These are phyloP conservation scores for Palloptera scutellata DNA, from an alignment of 2,888 invertebrate genomes.

Conservation along the genomic window DNA sequence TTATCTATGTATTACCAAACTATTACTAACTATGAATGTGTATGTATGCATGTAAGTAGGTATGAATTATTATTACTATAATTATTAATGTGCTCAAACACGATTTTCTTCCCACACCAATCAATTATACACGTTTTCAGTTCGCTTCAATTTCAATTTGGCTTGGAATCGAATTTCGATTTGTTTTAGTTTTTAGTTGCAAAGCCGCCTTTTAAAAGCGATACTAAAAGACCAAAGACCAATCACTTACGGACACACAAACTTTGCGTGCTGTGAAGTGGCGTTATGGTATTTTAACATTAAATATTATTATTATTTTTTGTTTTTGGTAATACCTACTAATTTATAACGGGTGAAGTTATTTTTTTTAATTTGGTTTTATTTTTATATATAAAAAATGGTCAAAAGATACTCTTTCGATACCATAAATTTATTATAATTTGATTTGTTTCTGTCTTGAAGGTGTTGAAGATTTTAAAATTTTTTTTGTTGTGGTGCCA, in stretches of 20 bases:
- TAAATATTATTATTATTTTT: no score
- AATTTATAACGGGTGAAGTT: no score
- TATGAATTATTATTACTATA: background rate
- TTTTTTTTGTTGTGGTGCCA: background rate
- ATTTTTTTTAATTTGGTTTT: no score
- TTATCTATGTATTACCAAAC: background rate
- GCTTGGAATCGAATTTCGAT: conserved; percentile 4
- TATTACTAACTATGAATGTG: no score
- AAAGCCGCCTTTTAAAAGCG: no score
- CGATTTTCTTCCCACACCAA: conserved; percentile 26
- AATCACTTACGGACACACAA: no score
- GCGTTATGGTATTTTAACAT: no score
- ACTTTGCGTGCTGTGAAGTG: no score
- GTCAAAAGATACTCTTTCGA: background rate
- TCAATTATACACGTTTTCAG: conserved; percentile 23
- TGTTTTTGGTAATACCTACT: no score
- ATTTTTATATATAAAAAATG: background rate
- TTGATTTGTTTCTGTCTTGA: background rate
- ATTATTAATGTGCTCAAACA: background rate
- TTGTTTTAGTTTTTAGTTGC: conserved; percentile 8
- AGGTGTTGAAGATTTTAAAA: background rate
- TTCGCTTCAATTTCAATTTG: conserved; percentile 3
- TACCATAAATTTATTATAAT: background rate
- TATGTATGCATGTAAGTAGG: no score
- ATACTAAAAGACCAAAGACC: no score